Base-by-base conservation (phyloP, 2,113 vertebrate species). In the Protobothrops flavoviridis region DNA sequence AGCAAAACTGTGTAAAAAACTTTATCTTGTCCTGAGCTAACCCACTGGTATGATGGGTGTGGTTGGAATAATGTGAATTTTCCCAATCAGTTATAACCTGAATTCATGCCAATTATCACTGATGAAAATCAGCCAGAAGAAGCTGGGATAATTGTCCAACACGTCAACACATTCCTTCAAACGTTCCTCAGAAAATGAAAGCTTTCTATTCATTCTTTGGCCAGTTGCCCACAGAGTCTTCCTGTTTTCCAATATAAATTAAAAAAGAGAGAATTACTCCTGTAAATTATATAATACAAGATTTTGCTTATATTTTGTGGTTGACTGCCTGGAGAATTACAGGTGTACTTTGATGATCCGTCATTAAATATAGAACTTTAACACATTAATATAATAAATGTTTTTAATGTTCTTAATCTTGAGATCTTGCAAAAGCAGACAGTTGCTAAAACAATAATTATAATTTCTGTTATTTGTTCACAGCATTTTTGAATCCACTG, bases 1-100 rank as follows among this genome's bases (percentile, higher is more conserved):
- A 86, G 45, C 55, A 21, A 91, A 91, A 74, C n/a, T 45, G 20
- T 91, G 74, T 91, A 52, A 55, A 81, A 81, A 87, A 39, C 24
- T 86, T 39, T 86, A 23, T 89, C 15, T 92, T 89, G 50, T 81
- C 61, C 87, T 88, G 52, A 81, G 13, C 74, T 92, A 92, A 92
- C 92, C 61, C 24, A 43, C 33, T 92, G 64, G 43, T 89, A 29
- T 64, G 56, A 81, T 48, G 92, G 92, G 61, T 89, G 87, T 92
- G 92, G 33, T 56, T 89, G 52, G 52, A 92, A 74, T 81, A 92
- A n/a, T 56, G 33, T 64, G 91, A 92, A 52, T 81, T 39, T 81
- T 81, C 69, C 69, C 92, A 48, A 53, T 89, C 52, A 55, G 39
- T 81, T 92, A 52, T 61, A 92, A 89, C 3, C 21, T 56, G 29